Conservation (phyloP, 2,113 vertebrate species). For the Nothobranchius kuhntae region DNA sequence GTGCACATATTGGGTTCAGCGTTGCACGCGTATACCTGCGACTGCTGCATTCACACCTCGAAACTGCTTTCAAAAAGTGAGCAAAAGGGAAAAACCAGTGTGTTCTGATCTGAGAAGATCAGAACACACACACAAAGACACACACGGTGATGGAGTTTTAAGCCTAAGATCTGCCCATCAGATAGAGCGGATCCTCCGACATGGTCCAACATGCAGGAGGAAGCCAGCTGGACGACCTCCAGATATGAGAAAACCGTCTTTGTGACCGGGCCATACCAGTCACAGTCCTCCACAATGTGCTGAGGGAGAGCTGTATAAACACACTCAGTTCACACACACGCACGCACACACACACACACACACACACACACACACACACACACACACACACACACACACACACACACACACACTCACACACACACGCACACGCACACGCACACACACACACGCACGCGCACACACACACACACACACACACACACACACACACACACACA, state of each 20-base stretch:
- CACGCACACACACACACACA: constrained; percentile 11
- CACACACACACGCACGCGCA: no score
- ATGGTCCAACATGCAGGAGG: constrained; percentile 58
- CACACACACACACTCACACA: no score
- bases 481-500: no score
- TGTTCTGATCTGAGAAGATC: constrained; percentile 28
- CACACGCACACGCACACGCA: no score
- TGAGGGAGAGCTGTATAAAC: constrained; percentile 49
- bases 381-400: no score
- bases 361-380: background rate
- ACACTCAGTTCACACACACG: constrained; percentile 5
- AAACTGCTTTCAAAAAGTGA: constrained; percentile 44
- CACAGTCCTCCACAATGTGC: constrained; percentile 51
- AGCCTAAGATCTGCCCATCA: constrained; percentile 55
- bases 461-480: no score
- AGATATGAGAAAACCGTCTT: constrained; percentile 56
- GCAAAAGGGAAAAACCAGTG: constrained; percentile 54
- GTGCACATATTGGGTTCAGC: constrained; percentile 44
- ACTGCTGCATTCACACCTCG: constrained; percentile 61
- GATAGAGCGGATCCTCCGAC: constrained; percentile 65
- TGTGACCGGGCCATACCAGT: constrained; percentile 57
- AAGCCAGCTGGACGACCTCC: constrained; percentile 66
- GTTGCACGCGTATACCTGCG: constrained; percentile 53
- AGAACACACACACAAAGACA: constrained; percentile 13
- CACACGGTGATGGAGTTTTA: constrained; percentile 31